Base-by-base conservation (phyloP, 2,797 vertebrate genomes). In the Toxotes lorentzi region DNA sequence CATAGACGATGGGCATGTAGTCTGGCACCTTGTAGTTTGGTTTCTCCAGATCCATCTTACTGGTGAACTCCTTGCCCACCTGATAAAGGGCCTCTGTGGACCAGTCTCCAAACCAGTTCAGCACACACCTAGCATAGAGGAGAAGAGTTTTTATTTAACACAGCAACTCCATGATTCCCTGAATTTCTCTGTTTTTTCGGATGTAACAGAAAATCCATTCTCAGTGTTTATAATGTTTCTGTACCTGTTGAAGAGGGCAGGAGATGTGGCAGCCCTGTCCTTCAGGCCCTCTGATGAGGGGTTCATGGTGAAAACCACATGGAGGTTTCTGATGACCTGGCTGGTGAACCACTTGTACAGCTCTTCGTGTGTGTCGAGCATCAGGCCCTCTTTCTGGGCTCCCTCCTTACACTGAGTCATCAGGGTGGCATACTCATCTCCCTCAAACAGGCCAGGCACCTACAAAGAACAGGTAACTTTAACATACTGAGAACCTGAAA, bases 101-200 rank as follows among this genome's bases (percentile, higher is more conserved):
- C 98, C 98, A 99, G 90, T 99, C 98, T 69, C 98, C 98, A 93
- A 99, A 99, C 98, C 98, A 99, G 87, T 99, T 99, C 92, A 99
- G 84, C 87, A 99, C 98, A 86, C 98, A 99, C 82, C 98, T 99
- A 86, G 75, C 14, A 57, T 0, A 59, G 7, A 51, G 4, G n/a
- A 59, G 32, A 12, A 67, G 27, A 40, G 12, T 3, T 54, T 61
- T 19, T 4, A 41, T 41, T 75, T 6, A 83, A 56, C 34, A 38
- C 0, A 47, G n/a, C 41, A 57, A 35, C 0, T 8, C 4, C 2
- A 61, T 32, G 40, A 27, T 24, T 27, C 12, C 17, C 6, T 19
- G 38, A 4, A 12, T 17, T 65, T 72, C 51, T 17, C n/a, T 50
- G 5, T n/a, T 45, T 47, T 63, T 2, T 61, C 17, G 53, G 13